Base-by-base conservation (phyloP, 2,113 vertebrate species). In the Heliornis fulica region DNA sequence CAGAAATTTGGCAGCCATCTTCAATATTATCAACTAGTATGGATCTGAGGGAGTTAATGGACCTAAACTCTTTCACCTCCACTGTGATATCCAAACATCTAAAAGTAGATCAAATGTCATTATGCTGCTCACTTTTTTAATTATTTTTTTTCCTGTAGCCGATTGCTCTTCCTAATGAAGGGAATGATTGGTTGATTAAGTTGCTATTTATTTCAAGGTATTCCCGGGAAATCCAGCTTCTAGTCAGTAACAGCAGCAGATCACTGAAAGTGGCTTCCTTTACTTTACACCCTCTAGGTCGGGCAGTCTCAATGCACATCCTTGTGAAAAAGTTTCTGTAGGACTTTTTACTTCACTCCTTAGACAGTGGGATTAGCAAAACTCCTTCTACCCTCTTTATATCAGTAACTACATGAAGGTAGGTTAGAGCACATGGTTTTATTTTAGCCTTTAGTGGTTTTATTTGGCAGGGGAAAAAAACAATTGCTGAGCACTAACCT, bases 361-460 rank as follows among this genome's bases (percentile, higher is more conserved):
- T 84, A 69, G 53, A 56, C 53, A 60, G 61, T 72, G 63, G 34
- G 61, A 90, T 90, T 77, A 72, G 59, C 57, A 94, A 83, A 94
- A 70, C 74, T 91, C 46, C 46, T 95, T 90, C 86, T 51, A 63
- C 34, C 7, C 32, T 90, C 71, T 92, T 93, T 77, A 38, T 90
- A 90, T 92, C 94, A 91, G 82, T 90, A 80, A 75, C 83, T 90
- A 51, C 64, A 74, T 83, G 90, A 94, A 90, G 93, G 85, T 86
- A 86, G 68, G 82, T 95, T 91, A 83, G 54, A 92, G 48, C 92
- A 90, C 68, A 70, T 90, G 90, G 75, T 80, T 93, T 94, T 93
- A 90, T 95, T 94, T 96, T 88, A 83, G 92, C 59, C 79, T 90
- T 95, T 78, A 90, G 92, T 75, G 68, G 75, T 72, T 94, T 95